phyloP scores from a whole-genome alignment of 2,888 invertebrate genomes.

The Linnaemya vulpina region DNA sequence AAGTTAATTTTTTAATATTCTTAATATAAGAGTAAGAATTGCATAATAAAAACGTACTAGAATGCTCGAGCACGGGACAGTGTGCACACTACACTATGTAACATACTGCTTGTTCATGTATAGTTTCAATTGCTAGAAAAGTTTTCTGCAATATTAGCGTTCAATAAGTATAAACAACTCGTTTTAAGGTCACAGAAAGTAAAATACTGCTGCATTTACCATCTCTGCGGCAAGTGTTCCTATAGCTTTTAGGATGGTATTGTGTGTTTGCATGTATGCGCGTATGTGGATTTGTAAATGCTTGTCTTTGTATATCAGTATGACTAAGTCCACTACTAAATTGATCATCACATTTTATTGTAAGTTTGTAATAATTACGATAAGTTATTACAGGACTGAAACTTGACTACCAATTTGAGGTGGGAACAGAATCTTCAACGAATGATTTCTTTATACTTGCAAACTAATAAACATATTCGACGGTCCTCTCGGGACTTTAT shows the following conservation, averaged over 20 bases:
- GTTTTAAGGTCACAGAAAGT: not conserved
- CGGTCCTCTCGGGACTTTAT: too few species aligned
- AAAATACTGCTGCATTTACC: not conserved
- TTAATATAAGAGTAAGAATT: too few species aligned
- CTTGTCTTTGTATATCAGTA: slow-evolving; percentile 10
- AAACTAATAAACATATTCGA: not conserved
- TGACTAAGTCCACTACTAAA: slow-evolving; percentile 52
- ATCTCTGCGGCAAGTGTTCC: slow-evolving; percentile 19
- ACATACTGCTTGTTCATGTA: too few species aligned
- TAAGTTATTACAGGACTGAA: slow-evolving; percentile 58
- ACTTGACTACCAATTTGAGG: slow-evolving; percentile 57
- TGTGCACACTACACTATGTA: too few species aligned
- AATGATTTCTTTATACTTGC: not conserved
- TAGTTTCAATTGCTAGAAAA: too few species aligned
- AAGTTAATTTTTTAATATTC: too few species aligned
- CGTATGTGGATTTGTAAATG: not conserved
- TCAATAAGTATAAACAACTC: too few species aligned
- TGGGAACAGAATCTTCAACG: slow-evolving; percentile 33
- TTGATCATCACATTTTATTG: slow-evolving; percentile 51
- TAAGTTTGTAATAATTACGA: slow-evolving; percentile 43
- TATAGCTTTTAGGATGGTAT: slow-evolving; percentile 10
- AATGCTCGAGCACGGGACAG: too few species aligned
- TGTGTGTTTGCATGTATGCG: not conserved
- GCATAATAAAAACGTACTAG: too few species aligned
- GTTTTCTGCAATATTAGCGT: too few species aligned